These are phyloP conservation scores for Stomatorhinus ivindoensis DNA, from an alignment of 2,113 vertebrate genomes.

Conservation along the genomic window DNA sequence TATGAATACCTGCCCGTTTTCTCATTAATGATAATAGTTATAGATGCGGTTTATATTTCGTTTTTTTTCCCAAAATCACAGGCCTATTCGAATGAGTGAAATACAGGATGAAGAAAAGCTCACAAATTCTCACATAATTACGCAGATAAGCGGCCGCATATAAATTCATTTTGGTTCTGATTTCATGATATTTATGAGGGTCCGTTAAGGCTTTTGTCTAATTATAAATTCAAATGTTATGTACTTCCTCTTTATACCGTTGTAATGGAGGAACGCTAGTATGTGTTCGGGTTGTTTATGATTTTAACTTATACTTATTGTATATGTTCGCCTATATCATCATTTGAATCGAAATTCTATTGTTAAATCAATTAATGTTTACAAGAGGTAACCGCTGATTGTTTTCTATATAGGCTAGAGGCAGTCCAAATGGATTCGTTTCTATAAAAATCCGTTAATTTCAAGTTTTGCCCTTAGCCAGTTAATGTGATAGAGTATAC, in stretches of 20 bases:
- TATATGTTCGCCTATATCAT: not conserved
- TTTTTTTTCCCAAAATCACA: not conserved
- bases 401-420: not conserved
- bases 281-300: not conserved
- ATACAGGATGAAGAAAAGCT: not conserved
- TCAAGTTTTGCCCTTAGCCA: not conserved
- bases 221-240: not conserved
- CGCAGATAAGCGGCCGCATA: not conserved
- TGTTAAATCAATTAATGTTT: not conserved
- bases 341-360: not conserved
- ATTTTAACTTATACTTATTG: too few relatives aligned
- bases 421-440: not conserved
- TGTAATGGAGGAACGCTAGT: not conserved
- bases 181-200: not conserved
- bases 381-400: not conserved
- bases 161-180: not conserved
- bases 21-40: not conserved
- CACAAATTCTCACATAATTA: not conserved
- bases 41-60: not conserved
- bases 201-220: not conserved
- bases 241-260: not conserved
- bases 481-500: not conserved
- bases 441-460: not conserved
- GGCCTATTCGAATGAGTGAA: not conserved
- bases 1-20: not conserved